A percentile compares a stretch with the other conserved stretches of the same genome.
These are phyloP conservation scores for Zygogramma bicolorata DNA, from an alignment of 2,888 invertebrate genomes.

Conservation along the genomic window DNA sequence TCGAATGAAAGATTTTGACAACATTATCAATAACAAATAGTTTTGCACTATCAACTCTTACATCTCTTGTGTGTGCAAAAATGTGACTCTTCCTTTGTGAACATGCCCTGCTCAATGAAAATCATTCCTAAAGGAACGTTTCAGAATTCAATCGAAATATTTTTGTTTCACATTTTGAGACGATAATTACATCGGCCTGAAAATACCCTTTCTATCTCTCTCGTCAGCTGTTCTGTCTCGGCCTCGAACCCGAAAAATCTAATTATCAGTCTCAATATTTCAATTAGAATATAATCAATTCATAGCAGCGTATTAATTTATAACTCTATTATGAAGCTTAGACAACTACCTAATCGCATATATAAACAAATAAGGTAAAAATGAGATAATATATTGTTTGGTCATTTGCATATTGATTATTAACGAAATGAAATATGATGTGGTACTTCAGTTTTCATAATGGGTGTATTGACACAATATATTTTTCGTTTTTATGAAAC, in stretches of 20 bases:
- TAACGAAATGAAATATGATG: slow-evolving; percentile 30
- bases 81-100: too few relatives aligned
- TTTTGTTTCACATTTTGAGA: too few relatives aligned
- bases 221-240: too few relatives aligned
- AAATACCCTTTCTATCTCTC: too few relatives aligned
- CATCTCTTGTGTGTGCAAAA: too few relatives aligned
- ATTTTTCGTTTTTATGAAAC: neutral
- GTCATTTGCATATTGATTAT: slow-evolving; percentile 45
- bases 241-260: neutral
- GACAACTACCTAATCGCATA: slow-evolving; percentile 9
- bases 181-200: too few relatives aligned
- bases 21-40: too few relatives aligned
- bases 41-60: too few relatives aligned
- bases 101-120: too few relatives aligned
- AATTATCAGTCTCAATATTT: slow-evolving; percentile 35
- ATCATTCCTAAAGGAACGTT: too few relatives aligned
- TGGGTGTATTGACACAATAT: slow-evolving; percentile 6
- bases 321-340: slow-evolving; percentile 7
- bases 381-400: slow-evolving; percentile 30
- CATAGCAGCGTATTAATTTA: slow-evolving; percentile 24
- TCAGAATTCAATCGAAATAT: too few relatives aligned
- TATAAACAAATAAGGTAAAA: slow-evolving; percentile 30
- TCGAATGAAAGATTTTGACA: too few relatives aligned
- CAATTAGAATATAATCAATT: slow-evolving; percentile 37
- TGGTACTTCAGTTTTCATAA: slow-evolving; percentile 4